A percentile compares a stretch with the other conserved stretches of the same genome.
phyloP scores from a whole-genome alignment of 2,113 vertebrate genomes.

The Macquaria ambigua region DNA sequence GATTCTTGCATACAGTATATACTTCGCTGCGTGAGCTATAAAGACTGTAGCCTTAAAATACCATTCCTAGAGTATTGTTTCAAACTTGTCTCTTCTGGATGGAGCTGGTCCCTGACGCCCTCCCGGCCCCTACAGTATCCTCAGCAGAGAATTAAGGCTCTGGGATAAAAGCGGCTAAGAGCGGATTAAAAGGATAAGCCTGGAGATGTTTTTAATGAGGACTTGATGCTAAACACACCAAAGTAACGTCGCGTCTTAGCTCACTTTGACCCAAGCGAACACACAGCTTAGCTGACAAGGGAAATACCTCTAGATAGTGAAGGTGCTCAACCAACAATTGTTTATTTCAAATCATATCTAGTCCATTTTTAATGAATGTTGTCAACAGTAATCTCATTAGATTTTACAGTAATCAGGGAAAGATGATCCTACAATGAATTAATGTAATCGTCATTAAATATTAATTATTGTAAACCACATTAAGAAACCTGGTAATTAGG shows the following conservation, averaged over 20 bases:
- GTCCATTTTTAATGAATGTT: background rate
- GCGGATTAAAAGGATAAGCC: slow-evolving; percentile 81
- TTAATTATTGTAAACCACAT: slow-evolving; percentile 34
- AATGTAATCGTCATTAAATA: slow-evolving; percentile 50
- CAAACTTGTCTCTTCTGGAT: slow-evolving; percentile 21
- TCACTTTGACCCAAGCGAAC: slow-evolving; percentile 59
- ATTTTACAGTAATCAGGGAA: slow-evolving; percentile 20
- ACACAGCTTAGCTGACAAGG: slow-evolving; percentile 14
- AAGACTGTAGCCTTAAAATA: background rate
- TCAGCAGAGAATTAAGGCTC: slow-evolving; percentile 74
- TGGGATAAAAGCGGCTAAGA: slow-evolving; percentile 73
- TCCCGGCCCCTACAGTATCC: slow-evolving; percentile 38
- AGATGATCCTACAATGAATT: slow-evolving; percentile 32
- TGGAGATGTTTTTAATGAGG: slow-evolving; percentile 73
- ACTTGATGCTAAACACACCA: slow-evolving; percentile 70
- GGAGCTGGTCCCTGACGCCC: slow-evolving; percentile 34
- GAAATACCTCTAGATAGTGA: slow-evolving; percentile 25
- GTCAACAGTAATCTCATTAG: slow-evolving; percentile 41
- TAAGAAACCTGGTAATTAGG: slow-evolving; percentile 46
- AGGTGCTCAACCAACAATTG: background rate
- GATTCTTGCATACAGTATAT: background rate
- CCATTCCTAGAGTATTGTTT: slow-evolving; percentile 17
- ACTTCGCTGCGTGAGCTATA: background rate
- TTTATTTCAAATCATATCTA: background rate
- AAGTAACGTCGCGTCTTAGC: slow-evolving; percentile 58